phyloP scores from a whole-genome alignment of 1,140 invertebrate species.

The Drosophila teissieri region DNA sequence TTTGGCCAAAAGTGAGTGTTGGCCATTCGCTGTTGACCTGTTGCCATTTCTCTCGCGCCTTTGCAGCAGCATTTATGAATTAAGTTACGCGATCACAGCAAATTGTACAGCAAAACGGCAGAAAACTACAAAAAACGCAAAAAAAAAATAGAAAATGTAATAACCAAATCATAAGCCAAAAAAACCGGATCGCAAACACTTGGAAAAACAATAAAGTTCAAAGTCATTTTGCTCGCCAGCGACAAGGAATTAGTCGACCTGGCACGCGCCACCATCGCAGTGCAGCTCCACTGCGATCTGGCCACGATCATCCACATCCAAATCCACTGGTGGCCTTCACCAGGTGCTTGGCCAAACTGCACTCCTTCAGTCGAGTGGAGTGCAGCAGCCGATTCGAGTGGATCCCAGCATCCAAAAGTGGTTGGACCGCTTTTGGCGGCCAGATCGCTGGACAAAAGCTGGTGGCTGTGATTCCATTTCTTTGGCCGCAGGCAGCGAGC shows the following conservation, averaged over 20 bases:
- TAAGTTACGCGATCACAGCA: constrained; percentile 77
- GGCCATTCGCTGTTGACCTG: constrained; percentile 48
- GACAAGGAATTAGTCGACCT: constrained; percentile 39
- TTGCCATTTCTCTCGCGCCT: constrained; percentile 31
- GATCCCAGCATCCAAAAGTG: constrained; percentile 39
- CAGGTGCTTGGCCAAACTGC: constrained; percentile 38
- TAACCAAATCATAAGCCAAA: constrained; percentile 34
- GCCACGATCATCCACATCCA: constrained; percentile 56
- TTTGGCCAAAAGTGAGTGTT: constrained; percentile 68
- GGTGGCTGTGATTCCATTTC: constrained; percentile 27
- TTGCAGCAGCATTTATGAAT: constrained; percentile 64
- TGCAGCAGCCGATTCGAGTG: constrained; percentile 17
- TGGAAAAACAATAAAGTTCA: constrained; percentile 76
- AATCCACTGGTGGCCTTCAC: constrained; percentile 62
- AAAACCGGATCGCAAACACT: constrained; percentile 45
- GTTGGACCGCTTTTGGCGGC: constrained; percentile 50
- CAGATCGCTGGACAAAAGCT: constrained; percentile 53
- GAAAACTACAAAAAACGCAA: neutral
- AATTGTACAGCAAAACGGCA: constrained; percentile 36
- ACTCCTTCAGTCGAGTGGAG: constrained; percentile 39
- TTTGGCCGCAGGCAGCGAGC: constrained; percentile 16
- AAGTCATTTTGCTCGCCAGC: constrained; percentile 69
- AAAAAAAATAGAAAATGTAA: constrained; percentile 31
- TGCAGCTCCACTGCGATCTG: constrained; percentile 39
- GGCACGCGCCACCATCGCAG: constrained; percentile 65